phyloP scores from a whole-genome alignment of 2,888 invertebrate genomes.

The Ormyrus labotus region DNA sequence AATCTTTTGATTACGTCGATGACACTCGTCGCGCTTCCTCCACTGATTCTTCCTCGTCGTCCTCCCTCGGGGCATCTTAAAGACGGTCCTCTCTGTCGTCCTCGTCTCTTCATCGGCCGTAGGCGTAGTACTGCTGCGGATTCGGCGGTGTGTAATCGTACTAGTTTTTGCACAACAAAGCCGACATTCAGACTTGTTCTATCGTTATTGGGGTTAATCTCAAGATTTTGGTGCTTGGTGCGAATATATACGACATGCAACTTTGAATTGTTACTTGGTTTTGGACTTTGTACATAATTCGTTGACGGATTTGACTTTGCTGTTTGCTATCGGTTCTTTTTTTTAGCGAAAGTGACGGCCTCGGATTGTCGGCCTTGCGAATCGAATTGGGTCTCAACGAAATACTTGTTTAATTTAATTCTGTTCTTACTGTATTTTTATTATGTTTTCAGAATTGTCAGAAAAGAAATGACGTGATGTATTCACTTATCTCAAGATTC shows the following conservation, averaged over 20 bases:
- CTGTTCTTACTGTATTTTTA: not conserved
- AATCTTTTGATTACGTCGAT: conserved; percentile 45
- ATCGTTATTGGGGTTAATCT: not conserved
- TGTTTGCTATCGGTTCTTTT: not conserved
- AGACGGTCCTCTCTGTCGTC: not conserved
- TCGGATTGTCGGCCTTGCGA: conserved; percentile 1
- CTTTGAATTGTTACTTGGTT: not conserved
- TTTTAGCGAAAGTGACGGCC: conserved; percentile 1
- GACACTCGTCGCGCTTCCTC: not conserved
- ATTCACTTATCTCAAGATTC: no score
- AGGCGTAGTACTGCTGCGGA: conserved; percentile 46
- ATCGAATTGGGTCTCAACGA: conserved; percentile 18
- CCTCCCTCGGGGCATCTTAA: conserved; percentile 29
- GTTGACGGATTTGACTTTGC: conserved; percentile 43
- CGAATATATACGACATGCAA: conserved; percentile 23
- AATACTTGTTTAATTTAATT: conserved; percentile 20
- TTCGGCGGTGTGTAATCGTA: conserved; percentile 48
- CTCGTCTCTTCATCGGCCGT: conserved; percentile 40
- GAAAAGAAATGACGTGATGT: no score
- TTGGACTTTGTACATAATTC: not conserved
- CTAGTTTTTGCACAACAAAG: conserved; percentile 49
- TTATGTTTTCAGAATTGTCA: not conserved
- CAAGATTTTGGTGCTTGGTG: conserved; percentile 3
- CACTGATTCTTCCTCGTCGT: not conserved
- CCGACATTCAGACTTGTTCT: conserved; percentile 49